Evolutionary conservation across 1,140 invertebrate species (phyloP).

Genomic region (Plectus sambesii): DNA sequence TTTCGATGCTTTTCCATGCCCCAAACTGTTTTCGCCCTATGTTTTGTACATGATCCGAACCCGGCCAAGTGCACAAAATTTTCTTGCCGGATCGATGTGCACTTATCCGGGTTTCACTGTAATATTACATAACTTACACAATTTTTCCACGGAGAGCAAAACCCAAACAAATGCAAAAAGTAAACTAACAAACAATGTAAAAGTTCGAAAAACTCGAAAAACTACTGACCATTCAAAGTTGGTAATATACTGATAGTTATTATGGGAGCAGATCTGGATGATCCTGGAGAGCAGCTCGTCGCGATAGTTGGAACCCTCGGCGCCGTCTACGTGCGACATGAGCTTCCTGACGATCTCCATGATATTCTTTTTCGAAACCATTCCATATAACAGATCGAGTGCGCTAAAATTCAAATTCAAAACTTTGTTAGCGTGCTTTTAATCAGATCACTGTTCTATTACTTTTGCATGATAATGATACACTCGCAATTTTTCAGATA

Average conservation of each 20-base stretch:
- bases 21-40: too few relatives aligned
- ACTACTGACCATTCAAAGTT: conserved; percentile 80
- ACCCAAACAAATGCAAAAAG: neutral
- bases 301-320: conserved; percentile 75
- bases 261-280: conserved; percentile 95
- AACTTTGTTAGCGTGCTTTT: neutral
- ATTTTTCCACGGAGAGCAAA: neutral
- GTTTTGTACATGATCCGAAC: too few relatives aligned
- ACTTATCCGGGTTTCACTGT: too few relatives aligned
- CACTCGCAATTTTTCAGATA: too few relatives aligned
- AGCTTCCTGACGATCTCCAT: conserved; percentile 99
- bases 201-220: conserved; percentile 2
- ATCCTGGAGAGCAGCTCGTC: conserved; percentile 94
- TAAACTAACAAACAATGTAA: neutral
- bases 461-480: too few relatives aligned
- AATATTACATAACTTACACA: neutral
- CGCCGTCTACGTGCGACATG: conserved; percentile 94
- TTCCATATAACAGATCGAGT: conserved; percentile 47
- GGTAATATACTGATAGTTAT: conserved; percentile 96
- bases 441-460: neutral
- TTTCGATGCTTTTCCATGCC: too few relatives aligned
- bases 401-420: conserved; percentile 17
- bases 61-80: too few relatives aligned
- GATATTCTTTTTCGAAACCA: conserved; percentile 91
- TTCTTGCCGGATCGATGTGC: too few relatives aligned